Evolutionary conservation across 2,888 invertebrate species (phyloP), one percentile per base, ranked within the genome.

Genomic region (Micoletzkya japonica): DNA sequence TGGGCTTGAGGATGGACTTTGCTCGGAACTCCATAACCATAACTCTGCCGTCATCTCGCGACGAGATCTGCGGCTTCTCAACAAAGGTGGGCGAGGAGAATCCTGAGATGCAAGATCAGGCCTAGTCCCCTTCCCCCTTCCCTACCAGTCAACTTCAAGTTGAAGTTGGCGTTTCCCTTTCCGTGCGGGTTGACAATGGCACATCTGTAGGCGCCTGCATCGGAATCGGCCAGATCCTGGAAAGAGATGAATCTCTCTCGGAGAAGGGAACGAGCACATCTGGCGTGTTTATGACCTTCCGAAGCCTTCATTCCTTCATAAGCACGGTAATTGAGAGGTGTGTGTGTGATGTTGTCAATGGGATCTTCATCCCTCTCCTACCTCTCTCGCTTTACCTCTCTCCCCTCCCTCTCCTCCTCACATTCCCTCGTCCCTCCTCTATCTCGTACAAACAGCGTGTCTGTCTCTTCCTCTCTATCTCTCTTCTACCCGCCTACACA

Each of bases 11-110:
- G 88, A 94, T 94, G 54, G 96, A 95, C 88, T 87, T 87, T 74
- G 92, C 92, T 84, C 91, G 91, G 89, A 96, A 96, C 88, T 94
- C 93, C 93, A 97, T 94, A 76, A 94, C 93, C 86, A 97, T 94
- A 83, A 95, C 90, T 82, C 95, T 95, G 83, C 95, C 96, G 86
- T 92, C 93, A 88, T 95, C 94, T 88, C 96, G 94, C 86, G 97
- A 97, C 89, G 95, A 94, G 88, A 98, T 98, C 89, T 93, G 92
- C 79, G 98, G 98, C 90, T 97, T 97, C 89, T 95, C 95, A 86
- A 95, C 91, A 87, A 98, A 97, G 36, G 93, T 93, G 72, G 97
- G 97, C 52, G 85, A 86, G 44, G 80, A 80, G 82, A 85, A 85
- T 70, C 84, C 82, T 82, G 63, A 66, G 72, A 49, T 26, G 3